Percentiles rank a stretch among this genome's conserved stretches.
Evolutionary conservation across 2,797 vertebrate genomes (phyloP).

Genomic region (Taeniopygia guttata): DNA sequence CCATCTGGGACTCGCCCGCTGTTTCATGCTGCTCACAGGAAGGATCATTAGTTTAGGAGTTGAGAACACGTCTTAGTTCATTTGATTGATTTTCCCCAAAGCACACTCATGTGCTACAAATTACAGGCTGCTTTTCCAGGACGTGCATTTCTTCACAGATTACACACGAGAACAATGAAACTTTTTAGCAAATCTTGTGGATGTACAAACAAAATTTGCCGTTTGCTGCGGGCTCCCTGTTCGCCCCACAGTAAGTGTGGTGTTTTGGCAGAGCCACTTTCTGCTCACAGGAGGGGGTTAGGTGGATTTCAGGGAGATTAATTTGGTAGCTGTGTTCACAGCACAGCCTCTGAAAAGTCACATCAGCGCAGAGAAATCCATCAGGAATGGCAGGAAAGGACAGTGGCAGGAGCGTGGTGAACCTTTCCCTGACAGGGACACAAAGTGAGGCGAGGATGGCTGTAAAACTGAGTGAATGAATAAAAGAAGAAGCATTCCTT

Average conservation of each 20-base stretch:
- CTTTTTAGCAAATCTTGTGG: not conserved
- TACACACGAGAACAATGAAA: not conserved
- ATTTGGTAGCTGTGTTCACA: not conserved
- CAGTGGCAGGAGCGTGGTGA: not conserved
- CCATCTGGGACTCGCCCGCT: slow-evolving; percentile 20
- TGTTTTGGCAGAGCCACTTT: not conserved
- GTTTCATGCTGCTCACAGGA: slow-evolving; percentile 57
- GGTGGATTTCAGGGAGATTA: not conserved
- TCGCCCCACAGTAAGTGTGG: fast-evolving
- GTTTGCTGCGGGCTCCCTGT: not conserved
- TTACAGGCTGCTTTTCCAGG: slow-evolving; percentile 27
- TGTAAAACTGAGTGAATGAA: not conserved
- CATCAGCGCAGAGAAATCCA: not conserved
- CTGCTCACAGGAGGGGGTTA: not conserved
- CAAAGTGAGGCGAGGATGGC: not conserved
- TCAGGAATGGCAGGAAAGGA: not conserved
- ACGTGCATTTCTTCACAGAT: not conserved
- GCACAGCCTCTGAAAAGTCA: not conserved
- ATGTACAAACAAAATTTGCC: not conserved
- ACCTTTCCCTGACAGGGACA: not conserved
- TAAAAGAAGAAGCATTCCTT: not conserved
- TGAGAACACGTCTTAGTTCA: slow-evolving; percentile 38
- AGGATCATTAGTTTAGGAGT: slow-evolving; percentile 62
- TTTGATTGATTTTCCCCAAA: slow-evolving; percentile 63
- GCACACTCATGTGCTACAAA: slow-evolving; percentile 41